These are phyloP conservation scores for Glareola pratincola DNA, from an alignment of 2,113 vertebrate genomes.

Conservation along the genomic window DNA sequence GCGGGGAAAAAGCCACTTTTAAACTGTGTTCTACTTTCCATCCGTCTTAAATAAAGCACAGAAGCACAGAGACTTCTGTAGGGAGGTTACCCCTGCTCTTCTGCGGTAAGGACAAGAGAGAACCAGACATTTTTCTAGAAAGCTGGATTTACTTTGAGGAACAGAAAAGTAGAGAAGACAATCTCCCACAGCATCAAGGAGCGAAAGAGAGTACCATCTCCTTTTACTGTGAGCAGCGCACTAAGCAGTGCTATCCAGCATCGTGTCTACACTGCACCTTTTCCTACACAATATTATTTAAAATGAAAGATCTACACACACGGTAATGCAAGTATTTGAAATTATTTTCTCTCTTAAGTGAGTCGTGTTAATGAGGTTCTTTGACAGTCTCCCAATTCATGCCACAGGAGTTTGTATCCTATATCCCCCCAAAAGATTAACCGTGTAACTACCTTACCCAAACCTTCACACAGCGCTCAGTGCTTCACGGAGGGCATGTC, in stretches of 20 bases:
- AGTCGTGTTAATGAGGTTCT: background rate
- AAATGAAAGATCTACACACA: background rate
- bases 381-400: background rate
- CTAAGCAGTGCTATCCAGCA: background rate
- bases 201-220: background rate
- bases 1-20: background rate
- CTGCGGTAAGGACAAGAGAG: background rate
- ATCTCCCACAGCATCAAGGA: background rate
- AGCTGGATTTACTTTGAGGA: background rate
- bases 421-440: background rate
- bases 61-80: background rate
- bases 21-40: background rate
- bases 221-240: background rate
- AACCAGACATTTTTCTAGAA: background rate
- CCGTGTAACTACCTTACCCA: background rate
- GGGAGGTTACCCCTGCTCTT: background rate
- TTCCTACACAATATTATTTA: background rate
- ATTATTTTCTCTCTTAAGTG: background rate
- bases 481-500: background rate
- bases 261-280: background rate
- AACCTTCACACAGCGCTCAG: background rate
- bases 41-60: background rate
- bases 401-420: background rate
- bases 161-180: background rate
- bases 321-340: background rate